Percentiles rank a stretch among this genome's conserved stretches.
phyloP scores from a whole-genome alignment of 2,888 invertebrate species.

The Amblyteles armatorius region DNA sequence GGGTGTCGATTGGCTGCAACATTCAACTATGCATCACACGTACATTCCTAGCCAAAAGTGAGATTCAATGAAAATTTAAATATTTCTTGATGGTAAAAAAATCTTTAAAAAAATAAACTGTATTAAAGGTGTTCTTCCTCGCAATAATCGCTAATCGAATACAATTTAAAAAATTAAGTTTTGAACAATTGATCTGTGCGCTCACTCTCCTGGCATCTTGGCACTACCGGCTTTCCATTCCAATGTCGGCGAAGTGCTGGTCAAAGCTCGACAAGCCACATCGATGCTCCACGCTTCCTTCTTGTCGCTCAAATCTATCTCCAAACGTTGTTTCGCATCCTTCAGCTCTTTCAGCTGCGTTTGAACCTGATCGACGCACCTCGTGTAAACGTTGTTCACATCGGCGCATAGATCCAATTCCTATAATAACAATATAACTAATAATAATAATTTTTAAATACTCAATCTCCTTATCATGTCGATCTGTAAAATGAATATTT shows the following conservation, averaged over 20 bases:
- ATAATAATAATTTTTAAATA: neutral
- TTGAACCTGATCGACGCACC: conserved; percentile 77
- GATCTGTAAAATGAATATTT: neutral
- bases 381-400: conserved; percentile 74
- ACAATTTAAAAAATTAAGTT: neutral
- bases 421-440: conserved; percentile 62
- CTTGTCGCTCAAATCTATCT: conserved; percentile 87
- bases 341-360: conserved; percentile 84
- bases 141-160: neutral
- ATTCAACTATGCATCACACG: neutral
- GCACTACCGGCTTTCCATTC: conserved; percentile 86
- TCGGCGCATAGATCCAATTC: conserved; percentile 79
- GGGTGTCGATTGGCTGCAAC: conserved; percentile 85
- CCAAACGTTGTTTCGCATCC: conserved; percentile 85
- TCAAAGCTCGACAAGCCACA: conserved; percentile 83
- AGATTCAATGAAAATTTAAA: too few species aligned
- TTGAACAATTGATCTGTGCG: neutral
- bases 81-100: too few species aligned
- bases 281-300: conserved; percentile 86
- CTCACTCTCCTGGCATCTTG: conserved; percentile 86
- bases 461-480: neutral
- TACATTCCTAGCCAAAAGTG: too few species aligned
- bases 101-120: too few species aligned
- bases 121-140: neutral
- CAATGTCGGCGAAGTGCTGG: conserved; percentile 83